A percentile compares a stretch with the other conserved stretches of the same genome.
Conservation (phyloP, 2,797 vertebrate genomes). For the Oreochromis grahami region DNA sequence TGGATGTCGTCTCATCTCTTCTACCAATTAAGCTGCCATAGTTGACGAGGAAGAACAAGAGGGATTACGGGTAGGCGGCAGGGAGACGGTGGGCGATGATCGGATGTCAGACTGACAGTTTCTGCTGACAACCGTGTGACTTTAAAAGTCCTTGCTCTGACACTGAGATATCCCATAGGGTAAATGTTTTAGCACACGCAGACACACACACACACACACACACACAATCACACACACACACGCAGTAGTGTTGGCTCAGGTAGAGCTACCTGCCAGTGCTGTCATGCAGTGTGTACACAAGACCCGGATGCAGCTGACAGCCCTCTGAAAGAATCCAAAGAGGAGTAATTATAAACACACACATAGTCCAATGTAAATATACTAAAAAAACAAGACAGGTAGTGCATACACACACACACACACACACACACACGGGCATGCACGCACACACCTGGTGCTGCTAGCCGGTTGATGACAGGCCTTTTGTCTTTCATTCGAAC, state of each 20-base stretch:
- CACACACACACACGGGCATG: background rate
- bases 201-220: background rate
- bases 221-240: background rate
- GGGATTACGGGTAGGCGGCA: background rate
- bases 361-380: background rate
- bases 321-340: conserved; percentile 13
- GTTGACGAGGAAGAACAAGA: background rate
- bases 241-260: conserved; percentile 5
- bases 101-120: background rate
- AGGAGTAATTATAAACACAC: conserved; percentile 38
- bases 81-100: background rate
- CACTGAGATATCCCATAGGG: background rate
- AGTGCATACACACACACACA: background rate
- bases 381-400: background rate
- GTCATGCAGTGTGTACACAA: conserved; percentile 28
- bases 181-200: background rate
- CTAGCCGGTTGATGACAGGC: conserved; percentile 15
- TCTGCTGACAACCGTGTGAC: background rate
- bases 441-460: background rate
- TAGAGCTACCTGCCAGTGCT: conserved; percentile 15
- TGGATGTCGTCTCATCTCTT: background rate
- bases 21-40: conserved; percentile 19
- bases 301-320: conserved; percentile 27
- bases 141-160: conserved; percentile 8
- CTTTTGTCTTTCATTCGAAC: conserved; percentile 7